A percentile compares a stretch with the other conserved stretches of the same genome.
Evolutionary conservation across 2,113 vertebrate species (phyloP).

Genomic region (Nerophis ophidion): DNA sequence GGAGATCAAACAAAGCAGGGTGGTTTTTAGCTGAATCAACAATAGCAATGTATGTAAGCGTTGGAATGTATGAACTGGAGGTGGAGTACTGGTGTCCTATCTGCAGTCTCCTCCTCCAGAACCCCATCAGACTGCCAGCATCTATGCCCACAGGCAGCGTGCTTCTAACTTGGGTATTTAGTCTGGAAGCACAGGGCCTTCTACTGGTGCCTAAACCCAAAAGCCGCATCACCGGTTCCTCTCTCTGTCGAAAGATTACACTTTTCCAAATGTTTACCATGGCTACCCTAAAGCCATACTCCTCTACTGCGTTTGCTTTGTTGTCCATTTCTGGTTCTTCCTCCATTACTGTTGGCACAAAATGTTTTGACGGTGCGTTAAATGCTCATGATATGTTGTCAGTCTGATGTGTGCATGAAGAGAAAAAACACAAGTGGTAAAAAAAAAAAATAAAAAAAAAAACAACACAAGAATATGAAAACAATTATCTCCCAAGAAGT

Average conservation of each 20-base stretch:
- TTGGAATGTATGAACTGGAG: conserved; percentile 70
- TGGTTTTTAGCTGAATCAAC: conserved; percentile 67
- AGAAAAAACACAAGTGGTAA: conserved; percentile 52
- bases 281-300: conserved; percentile 43
- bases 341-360: conserved; percentile 71
- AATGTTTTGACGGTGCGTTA: conserved; percentile 70
- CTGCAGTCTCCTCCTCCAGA: conserved; percentile 46
- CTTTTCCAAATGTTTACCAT: conserved; percentile 62
- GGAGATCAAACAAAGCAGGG: conserved; percentile 69
- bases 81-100: conserved; percentile 32
- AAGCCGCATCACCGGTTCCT: conserved; percentile 64
- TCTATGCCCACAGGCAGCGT: conserved; percentile 48
- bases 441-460: conserved; percentile 11
- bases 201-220: conserved; percentile 70
- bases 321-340: conserved; percentile 45
- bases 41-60: conserved; percentile 63
- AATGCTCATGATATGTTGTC: conserved; percentile 74
- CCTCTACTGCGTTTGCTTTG: conserved; percentile 51
- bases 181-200: conserved; percentile 66
- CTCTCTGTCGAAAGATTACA: conserved; percentile 45
- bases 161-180: conserved; percentile 58
- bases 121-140: conserved; percentile 45
- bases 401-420: conserved; percentile 81
- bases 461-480: conserved; percentile 23
- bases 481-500: conserved; percentile 70